A percentile compares a stretch with the other conserved stretches of the same genome.
Conservation (phyloP, 2,888 invertebrate species). For the Exocentrus adspersus region DNA sequence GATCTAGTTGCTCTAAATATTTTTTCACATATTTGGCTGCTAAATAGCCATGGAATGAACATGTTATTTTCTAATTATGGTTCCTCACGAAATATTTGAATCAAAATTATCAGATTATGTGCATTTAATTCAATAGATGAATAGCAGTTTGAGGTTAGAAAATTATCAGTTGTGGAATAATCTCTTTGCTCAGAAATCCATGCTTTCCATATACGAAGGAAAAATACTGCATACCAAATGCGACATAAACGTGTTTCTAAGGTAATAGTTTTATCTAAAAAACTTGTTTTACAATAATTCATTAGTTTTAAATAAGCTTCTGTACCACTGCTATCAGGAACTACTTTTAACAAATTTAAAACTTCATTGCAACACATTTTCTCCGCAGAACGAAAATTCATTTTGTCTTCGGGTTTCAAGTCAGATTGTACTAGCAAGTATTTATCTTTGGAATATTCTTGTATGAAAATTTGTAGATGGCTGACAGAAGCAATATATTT, state of each 20-base stretch:
- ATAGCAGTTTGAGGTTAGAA: constrained; percentile 28
- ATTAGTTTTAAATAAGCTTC: constrained; percentile 31
- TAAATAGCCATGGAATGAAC: constrained; percentile 11
- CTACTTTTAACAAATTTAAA: constrained; percentile 13
- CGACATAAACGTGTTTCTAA: constrained; percentile 21
- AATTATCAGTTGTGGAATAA: constrained; percentile 27
- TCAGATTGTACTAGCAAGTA: constrained; percentile 28
- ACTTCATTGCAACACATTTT: constrained; percentile 22
- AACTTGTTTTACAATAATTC: constrained; percentile 24
- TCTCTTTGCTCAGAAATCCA: constrained; percentile 8
- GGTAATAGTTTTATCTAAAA: constrained; percentile 12
- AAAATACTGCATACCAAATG: constrained; percentile 32
- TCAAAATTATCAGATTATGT: constrained; percentile 15
- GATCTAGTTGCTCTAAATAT: constrained; percentile 20
- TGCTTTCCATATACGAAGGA: constrained; percentile 28
- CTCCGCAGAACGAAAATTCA: constrained; percentile 1
- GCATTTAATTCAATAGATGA: constrained; percentile 32
- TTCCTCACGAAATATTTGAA: background rate
- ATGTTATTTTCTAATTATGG: background rate
- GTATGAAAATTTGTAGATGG: constrained; percentile 15
- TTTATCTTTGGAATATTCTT: constrained; percentile 14
- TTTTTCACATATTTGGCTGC: constrained; percentile 27
- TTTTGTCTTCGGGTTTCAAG: constrained; percentile 31
- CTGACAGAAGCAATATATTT: constrained; percentile 10
- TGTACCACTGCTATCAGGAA: constrained; percentile 27